Evolutionary conservation across 1,140 invertebrate genomes (phyloP).

Genomic region (Protaetia brevitarsis): DNA sequence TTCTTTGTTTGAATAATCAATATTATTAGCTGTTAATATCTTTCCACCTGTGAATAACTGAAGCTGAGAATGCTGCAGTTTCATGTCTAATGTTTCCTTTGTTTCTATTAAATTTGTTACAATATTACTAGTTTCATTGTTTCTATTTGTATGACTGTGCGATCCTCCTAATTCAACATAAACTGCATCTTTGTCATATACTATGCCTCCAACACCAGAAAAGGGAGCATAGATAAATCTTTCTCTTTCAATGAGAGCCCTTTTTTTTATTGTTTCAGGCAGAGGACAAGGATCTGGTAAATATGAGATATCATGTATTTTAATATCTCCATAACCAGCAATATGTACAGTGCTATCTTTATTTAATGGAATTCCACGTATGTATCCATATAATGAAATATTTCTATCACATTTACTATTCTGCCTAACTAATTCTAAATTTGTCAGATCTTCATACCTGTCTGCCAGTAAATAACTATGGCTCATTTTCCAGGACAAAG

Average conservation of each 20-base stretch:
- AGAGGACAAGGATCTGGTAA: constrained; percentile 96
- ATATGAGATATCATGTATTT: constrained; percentile 75
- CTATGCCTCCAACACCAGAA: constrained; percentile 96
- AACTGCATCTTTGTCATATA: constrained; percentile 99
- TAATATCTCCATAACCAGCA: constrained; percentile 89
- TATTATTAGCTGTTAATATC: constrained; percentile 66
- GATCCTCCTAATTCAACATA: constrained; percentile 96
- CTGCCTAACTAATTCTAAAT: constrained; percentile 76
- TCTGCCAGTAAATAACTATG: constrained; percentile 93
- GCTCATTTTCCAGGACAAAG: constrained; percentile 84
- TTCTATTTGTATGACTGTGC: constrained; percentile 71
- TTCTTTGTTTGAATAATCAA: constrained; percentile 37
- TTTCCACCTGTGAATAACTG: constrained; percentile 76
- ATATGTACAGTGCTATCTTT: constrained; percentile 86
- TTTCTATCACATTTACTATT: constrained; percentile 85
- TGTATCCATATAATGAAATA: constrained; percentile 93
- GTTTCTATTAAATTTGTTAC: constrained; percentile 71
- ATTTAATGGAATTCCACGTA: constrained; percentile 89
- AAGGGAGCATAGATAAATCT: constrained; percentile 96
- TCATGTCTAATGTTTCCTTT: constrained; percentile 81
- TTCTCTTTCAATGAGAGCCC: constrained; percentile 87
- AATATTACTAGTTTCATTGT: constrained; percentile 61
- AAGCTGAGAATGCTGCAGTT: constrained; percentile 78
- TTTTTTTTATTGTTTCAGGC: constrained; percentile 82
- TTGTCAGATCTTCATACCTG: constrained; percentile 92